A percentile compares a stretch with the other conserved stretches of the same genome.
Evolutionary conservation across 1,140 invertebrate species (phyloP).

Genomic region (Lepidurus arcticus): DNA sequence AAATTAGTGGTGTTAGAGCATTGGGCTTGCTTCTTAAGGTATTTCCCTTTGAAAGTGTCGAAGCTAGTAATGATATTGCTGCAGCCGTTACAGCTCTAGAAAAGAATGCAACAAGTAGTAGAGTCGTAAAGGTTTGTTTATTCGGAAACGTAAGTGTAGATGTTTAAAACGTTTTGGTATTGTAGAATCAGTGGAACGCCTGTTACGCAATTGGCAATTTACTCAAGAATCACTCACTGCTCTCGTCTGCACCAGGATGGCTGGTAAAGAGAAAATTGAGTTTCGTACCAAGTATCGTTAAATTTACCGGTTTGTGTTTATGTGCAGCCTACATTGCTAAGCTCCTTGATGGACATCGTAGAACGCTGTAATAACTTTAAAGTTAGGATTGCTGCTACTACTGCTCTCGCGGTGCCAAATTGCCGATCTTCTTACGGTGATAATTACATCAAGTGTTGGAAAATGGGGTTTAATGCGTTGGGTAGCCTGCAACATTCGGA

Average conservation of each 20-base stretch:
- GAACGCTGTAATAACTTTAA: conserved; percentile 58
- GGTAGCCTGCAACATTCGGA: conserved; percentile 59
- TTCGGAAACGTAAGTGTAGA: conserved; percentile 30
- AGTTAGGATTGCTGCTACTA: conserved; percentile 73
- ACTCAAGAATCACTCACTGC: conserved; percentile 59
- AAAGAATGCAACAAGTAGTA: conserved; percentile 58
- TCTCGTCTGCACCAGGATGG: conserved; percentile 24
- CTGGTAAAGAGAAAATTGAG: conserved; percentile 45
- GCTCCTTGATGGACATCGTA: conserved; percentile 49
- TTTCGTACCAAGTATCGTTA: conserved; percentile 50
- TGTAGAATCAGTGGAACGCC: conserved; percentile 68
- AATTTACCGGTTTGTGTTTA: conserved; percentile 31
- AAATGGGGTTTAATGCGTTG: conserved; percentile 59
- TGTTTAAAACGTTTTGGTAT: conserved; percentile 48
- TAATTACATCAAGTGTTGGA: conserved; percentile 59
- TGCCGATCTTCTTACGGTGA: conserved; percentile 55
- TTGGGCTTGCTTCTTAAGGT: conserved; percentile 68
- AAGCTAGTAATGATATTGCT: conserved; percentile 50
- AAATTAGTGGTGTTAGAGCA: conserved; percentile 70
- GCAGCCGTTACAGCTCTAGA: conserved; percentile 55
- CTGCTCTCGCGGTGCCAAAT: conserved; percentile 59
- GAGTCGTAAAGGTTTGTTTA: conserved; percentile 65
- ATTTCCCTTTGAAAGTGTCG: conserved; percentile 47
- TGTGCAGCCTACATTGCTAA: conserved; percentile 50
- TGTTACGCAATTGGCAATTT: conserved; percentile 77